phyloP scores from a whole-genome alignment of 2,888 invertebrate genomes.

The Liopterus haemorrhoidalis region DNA sequence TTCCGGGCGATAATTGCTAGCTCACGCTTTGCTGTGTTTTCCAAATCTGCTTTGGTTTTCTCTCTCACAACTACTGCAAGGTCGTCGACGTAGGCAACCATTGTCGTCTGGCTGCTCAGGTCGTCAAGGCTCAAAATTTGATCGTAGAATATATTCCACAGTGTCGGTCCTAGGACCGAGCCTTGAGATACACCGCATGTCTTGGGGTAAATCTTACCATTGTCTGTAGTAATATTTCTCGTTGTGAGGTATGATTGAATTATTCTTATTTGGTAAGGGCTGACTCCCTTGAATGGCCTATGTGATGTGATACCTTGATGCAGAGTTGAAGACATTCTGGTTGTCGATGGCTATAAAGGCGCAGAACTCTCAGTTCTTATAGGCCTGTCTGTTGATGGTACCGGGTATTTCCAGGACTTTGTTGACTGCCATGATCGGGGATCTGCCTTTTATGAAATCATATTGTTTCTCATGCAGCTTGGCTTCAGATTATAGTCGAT shows the following conservation, averaged over 20 bases:
- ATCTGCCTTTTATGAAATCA: neutral
- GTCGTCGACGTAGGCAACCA: constrained; percentile 29
- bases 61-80: constrained; percentile 1
- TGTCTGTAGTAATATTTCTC: constrained; percentile 1
- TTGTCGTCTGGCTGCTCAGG: constrained; percentile 23
- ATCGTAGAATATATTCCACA: constrained; percentile 32
- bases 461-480: no score
- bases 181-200: constrained; percentile 7
- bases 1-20: neutral
- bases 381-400: neutral
- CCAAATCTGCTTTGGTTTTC: neutral
- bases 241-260: constrained; percentile 17
- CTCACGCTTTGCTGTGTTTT: constrained; percentile 1
- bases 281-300: constrained; percentile 1
- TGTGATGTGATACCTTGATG: neutral
- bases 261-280: constrained; percentile 5
- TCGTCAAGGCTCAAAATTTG: constrained; percentile 22
- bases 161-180: constrained; percentile 28
- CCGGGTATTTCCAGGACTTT: neutral
- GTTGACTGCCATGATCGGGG: neutral
- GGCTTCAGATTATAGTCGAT: no score
- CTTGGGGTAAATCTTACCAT: constrained; percentile 1
- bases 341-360: neutral
- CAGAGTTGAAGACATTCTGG: constrained; percentile 4
- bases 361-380: neutral